Percentiles rank a stretch among this genome's conserved stretches.
These are phyloP conservation scores for Xenentodon cancila DNA, from an alignment of 2,797 vertebrate genomes.

Conservation along the genomic window DNA sequence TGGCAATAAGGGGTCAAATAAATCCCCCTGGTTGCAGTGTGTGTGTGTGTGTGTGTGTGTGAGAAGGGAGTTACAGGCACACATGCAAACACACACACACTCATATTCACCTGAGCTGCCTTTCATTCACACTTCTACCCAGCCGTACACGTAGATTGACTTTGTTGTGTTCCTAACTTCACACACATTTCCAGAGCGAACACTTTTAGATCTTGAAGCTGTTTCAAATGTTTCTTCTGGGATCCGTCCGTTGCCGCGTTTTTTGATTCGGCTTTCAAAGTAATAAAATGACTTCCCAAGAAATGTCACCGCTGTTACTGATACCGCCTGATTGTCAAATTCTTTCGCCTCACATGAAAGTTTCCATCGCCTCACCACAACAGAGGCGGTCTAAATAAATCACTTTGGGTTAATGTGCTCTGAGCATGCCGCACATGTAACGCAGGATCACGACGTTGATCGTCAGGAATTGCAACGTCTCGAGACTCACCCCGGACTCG, in stretches of 20 bases:
- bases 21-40: conserved; percentile 73
- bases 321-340: neutral
- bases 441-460: conserved; percentile 66
- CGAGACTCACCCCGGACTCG: conserved; percentile 62
- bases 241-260: conserved; percentile 7
- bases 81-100: conserved; percentile 41
- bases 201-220: conserved; percentile 7
- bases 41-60: conserved; percentile 3
- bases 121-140: conserved; percentile 5
- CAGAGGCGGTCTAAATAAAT: neutral
- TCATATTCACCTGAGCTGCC: conserved; percentile 51
- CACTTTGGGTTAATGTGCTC: conserved; percentile 21
- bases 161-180: neutral
- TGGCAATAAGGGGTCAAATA: conserved; percentile 85
- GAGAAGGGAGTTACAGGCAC: conserved; percentile 8
- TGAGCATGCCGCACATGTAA: conserved; percentile 49
- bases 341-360: conserved; percentile 9
- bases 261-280: conserved; percentile 13
- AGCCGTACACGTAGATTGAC: too few relatives aligned
- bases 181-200: conserved; percentile 8
- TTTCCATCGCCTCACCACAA: conserved; percentile 16
- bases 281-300: conserved; percentile 10
- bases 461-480: conserved; percentile 62
- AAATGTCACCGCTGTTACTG: conserved; percentile 1
- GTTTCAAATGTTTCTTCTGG: conserved; percentile 19